Base-by-base conservation (phyloP, 2,113 vertebrate species). In the Barbus barbus region DNA sequence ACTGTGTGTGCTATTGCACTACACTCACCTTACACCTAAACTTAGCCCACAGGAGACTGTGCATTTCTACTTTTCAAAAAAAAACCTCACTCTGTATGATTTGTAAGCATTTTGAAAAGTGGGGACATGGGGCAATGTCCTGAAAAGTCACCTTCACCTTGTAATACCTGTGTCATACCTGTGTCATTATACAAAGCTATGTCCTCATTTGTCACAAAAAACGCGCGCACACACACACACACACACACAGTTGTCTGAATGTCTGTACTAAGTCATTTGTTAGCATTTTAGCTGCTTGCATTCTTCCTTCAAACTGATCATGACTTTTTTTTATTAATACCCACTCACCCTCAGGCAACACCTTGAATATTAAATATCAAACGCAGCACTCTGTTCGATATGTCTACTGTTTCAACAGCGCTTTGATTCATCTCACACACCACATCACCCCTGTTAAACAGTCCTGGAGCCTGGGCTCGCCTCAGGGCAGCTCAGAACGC, bases 311-410 rank as follows among this genome's bases (percentile, higher is more conserved):
- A 63, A 28, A 28, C 5, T 16, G 61, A 63, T 31, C 61, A 28
- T 63, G 13, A 13, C 60, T 63, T 36, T 63, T 63, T 60, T 63
- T 63, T 63, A 14, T 28, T 61, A 61, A 63, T 63, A 28, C 60
- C 24, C 60, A 63, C 24, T 87, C 51, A 60, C 79, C 86, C 76
- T 83, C 24, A 83, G 84, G 74, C 71, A 12, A 26, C 46, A 31
- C 7, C 28, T n/a, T 84, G 82, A 86, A 86, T 87, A 87, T 87
- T 83, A 87, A 86, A 83, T 61, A 83, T 74, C 46, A 61, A 72
- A 61, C 13, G 60, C 56, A 77, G 12, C 20, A 78, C 36, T 82
- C 48, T 65, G 83, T 82, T 83, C 83, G 85, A 87, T 85, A 84
- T 74, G 58, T 72, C 6, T 31, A 83, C 77, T 53, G 76, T 83